Conservation (phyloP, 53 echinoderm and acorn worm genomes). For the Antedon mediterranea region DNA sequence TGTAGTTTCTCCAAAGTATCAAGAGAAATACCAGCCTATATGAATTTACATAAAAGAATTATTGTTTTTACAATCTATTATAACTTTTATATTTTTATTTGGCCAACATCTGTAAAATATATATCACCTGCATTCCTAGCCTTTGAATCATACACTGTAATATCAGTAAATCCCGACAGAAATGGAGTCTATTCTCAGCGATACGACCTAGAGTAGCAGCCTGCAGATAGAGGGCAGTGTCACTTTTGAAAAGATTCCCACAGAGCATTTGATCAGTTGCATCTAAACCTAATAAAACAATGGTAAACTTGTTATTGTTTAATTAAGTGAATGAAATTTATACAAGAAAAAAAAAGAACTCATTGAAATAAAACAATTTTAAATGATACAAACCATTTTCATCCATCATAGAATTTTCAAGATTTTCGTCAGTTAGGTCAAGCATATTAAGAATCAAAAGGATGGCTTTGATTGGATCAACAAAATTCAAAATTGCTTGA, state of each 20-base stretch:
- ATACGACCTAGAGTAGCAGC: slow-evolving; percentile 36
- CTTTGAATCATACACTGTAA: slow-evolving; percentile 57
- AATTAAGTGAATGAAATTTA: no score
- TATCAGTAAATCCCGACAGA: slow-evolving; percentile 55
- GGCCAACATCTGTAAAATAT: no score
- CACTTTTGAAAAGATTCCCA: slow-evolving; percentile 23
- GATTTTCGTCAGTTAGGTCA: slow-evolving; percentile 63
- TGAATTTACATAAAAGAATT: no score
- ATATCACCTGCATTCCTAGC: slow-evolving; percentile 47
- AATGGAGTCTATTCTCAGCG: slow-evolving; percentile 31
- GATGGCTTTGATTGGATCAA: slow-evolving; percentile 40
- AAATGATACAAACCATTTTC: slow-evolving; percentile 25
- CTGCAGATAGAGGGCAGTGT: slow-evolving; percentile 28
- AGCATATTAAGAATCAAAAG: slow-evolving; percentile 24
- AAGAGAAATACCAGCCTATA: slow-evolving; percentile 12
- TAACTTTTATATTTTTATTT: no score
- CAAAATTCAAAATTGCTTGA: slow-evolving; percentile 18
- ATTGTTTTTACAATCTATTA: no score
- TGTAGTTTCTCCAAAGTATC: slow-evolving; percentile 27
- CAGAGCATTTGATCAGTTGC: slow-evolving; percentile 16
- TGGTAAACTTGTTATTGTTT: background rate
- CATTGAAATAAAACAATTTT: no score
- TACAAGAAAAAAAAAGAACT: no score
- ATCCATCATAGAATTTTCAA: slow-evolving; percentile 46
- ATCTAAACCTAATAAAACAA: slow-evolving; percentile 1